phyloP scores from a whole-genome alignment of 64 coral and sea anemone genomes.

The Astreopora myriophthalma region DNA sequence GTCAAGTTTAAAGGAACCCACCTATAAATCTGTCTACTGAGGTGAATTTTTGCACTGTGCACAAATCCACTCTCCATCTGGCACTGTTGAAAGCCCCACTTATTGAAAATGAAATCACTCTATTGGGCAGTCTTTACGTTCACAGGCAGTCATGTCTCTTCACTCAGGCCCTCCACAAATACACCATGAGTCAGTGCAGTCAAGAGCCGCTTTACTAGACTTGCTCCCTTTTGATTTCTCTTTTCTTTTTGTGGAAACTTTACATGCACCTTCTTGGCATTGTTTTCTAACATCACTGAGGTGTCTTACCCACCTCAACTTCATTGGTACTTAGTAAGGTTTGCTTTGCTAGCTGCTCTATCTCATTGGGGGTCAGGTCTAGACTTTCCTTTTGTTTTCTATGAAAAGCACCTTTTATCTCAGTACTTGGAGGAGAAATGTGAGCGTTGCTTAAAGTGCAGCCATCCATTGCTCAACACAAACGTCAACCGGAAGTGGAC shows the following conservation, averaged over 20 bases:
- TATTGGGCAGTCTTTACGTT: neutral
- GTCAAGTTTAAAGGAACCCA: too few species aligned
- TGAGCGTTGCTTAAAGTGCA: neutral
- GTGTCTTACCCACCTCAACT: too few species aligned
- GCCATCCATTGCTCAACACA: too few species aligned
- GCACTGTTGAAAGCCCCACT: too few species aligned
- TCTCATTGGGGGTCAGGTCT: too few species aligned
- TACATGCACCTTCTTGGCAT: conserved; percentile 15
- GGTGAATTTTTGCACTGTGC: neutral
- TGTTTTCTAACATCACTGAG: conserved; percentile 30
- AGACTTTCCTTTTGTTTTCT: too few species aligned
- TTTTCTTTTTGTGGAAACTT: neutral
- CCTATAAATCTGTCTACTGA: too few species aligned
- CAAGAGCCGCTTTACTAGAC: neutral
- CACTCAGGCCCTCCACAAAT: conserved; percentile 16
- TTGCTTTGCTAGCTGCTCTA: too few species aligned
- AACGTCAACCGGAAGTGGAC: too few species aligned
- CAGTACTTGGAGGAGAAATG: too few species aligned
- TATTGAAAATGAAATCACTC: conserved; percentile 32
- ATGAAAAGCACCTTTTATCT: too few species aligned
- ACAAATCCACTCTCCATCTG: conserved; percentile 56
- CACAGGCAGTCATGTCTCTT: conserved; percentile 28
- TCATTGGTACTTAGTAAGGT: too few species aligned
- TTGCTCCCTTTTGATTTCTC: neutral
- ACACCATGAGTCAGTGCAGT: conserved; percentile 27